A percentile compares a stretch with the other conserved stretches of the same genome.
Evolutionary conservation across 2,888 invertebrate genomes (phyloP).

Genomic region (Platycheirus rosarum): DNA sequence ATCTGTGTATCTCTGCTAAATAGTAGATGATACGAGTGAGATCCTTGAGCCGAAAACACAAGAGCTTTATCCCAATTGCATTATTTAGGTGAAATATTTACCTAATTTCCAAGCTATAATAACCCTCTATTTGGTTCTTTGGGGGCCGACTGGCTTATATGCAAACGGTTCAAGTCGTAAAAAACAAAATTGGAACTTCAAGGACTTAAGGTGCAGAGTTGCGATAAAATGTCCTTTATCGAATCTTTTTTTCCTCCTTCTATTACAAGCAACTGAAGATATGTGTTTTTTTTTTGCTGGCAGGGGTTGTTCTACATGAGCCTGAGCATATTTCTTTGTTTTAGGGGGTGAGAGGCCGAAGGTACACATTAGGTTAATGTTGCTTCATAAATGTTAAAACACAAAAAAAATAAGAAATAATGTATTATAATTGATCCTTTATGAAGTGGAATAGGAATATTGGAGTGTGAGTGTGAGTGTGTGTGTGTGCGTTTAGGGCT

Average conservation of each 20-base stretch:
- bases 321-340: no score
- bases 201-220: conserved; percentile 18
- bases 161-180: conserved; percentile 35
- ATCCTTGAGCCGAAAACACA: conserved; percentile 7
- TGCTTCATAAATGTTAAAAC: conserved; percentile 2
- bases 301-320: conserved; percentile 41
- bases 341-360: background rate
- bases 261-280: conserved; percentile 8
- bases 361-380: conserved; percentile 64
- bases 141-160: background rate
- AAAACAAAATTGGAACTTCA: conserved; percentile 34
- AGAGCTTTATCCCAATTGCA: conserved; percentile 7
- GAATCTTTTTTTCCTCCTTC: background rate
- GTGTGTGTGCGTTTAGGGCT: conserved; percentile 15
- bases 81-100: conserved; percentile 49
- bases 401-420: conserved; percentile 19
- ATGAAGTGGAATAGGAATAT: conserved; percentile 29
- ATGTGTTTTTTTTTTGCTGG: background rate
- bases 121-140: conserved; percentile 38
- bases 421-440: conserved; percentile 67
- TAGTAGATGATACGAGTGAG: no score
- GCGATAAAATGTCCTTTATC: conserved; percentile 37
- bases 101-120: conserved; percentile 41
- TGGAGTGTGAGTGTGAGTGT: background rate
- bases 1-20: no score